Base-by-base conservation (phyloP, 2,113 vertebrate genomes). In the Meriones unguiculatus region DNA sequence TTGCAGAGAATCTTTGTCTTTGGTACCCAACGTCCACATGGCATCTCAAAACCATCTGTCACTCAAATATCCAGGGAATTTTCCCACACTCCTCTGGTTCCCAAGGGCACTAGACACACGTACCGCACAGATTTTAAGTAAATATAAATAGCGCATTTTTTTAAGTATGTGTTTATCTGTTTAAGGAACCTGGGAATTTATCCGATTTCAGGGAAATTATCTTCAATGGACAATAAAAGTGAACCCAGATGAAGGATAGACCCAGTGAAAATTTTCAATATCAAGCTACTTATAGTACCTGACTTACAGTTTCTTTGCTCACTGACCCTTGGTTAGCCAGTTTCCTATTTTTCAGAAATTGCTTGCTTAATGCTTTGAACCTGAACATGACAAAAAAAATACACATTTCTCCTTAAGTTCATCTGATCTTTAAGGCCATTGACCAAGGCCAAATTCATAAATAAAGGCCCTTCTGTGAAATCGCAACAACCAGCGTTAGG, bases 271-370 rank as follows among this genome's bases (percentile, higher is more conserved):
- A 84, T 65, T 41, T 81, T 65, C 59, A 72, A 46, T 46, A 2
- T 18, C 38, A n/a, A 89, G 85, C 15, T 82, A 46, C 7, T 95
- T 93, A 41, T 18, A 81, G 32, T 46, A 81, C 24, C 41, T 80
- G 59, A 72, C 24, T 59, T 35, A 13, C 65, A 46, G 41, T 2
- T 62, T 95, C n/a, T 94, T 72, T 91, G 59, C 18, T 88, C 24
- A 41, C 22, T 82, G 72, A 90, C 57, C 2, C 9, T 67, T 88
- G 25, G 6, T 10, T 87, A 54, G 22, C 41, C 41, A 86, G 38
- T 86, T 85, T 90, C 28, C 50, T n/a, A 88, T 88, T 89, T 93
- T 72, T 94, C 80, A 82, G 46, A 69, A 69, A 93, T 86, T 87
- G 15, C 24, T 94, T 97, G 88, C 3, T 82, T 90, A 91, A 57